phyloP scores from a whole-genome alignment of 35 echinoderm and acorn worm species.

The Ophiothrix spiculata region DNA sequence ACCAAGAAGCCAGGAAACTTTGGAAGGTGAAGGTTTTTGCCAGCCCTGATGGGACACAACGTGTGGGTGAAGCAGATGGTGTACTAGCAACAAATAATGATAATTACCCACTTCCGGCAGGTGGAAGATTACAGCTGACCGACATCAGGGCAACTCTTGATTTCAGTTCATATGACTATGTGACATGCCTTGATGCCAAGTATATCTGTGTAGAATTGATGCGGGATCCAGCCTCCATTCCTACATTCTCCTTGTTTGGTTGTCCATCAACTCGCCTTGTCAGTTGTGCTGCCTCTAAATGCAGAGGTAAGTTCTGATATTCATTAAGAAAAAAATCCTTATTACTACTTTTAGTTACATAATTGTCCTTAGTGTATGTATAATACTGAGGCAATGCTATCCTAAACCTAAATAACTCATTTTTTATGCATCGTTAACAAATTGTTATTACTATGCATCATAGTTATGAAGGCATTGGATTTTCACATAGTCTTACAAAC shows the following conservation, averaged over 20 bases:
- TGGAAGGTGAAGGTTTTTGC: constrained; percentile 3
- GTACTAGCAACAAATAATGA: background rate
- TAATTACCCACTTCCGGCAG: background rate
- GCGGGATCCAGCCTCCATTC: background rate
- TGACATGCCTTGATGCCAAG: background rate
- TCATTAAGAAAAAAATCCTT: no score
- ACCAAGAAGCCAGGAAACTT: background rate
- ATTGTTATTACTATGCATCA: no score
- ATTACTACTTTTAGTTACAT: no score
- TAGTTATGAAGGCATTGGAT: no score
- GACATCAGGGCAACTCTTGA: background rate
- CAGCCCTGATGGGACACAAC: background rate
- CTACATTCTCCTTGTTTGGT: background rate
- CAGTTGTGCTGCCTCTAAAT: background rate
- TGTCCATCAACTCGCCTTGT: background rate
- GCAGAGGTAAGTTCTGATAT: background rate
- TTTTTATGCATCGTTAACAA: no score
- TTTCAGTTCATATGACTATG: background rate
- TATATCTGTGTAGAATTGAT: background rate
- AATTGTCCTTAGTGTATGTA: no score
- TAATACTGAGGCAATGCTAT: no score
- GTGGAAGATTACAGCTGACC: background rate
- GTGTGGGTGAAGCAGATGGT: background rate
- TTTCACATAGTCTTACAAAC: no score
- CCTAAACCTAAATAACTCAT: no score